phyloP scores from a whole-genome alignment of 2,888 invertebrate species.

The Tenthredo scrophulariae region DNA sequence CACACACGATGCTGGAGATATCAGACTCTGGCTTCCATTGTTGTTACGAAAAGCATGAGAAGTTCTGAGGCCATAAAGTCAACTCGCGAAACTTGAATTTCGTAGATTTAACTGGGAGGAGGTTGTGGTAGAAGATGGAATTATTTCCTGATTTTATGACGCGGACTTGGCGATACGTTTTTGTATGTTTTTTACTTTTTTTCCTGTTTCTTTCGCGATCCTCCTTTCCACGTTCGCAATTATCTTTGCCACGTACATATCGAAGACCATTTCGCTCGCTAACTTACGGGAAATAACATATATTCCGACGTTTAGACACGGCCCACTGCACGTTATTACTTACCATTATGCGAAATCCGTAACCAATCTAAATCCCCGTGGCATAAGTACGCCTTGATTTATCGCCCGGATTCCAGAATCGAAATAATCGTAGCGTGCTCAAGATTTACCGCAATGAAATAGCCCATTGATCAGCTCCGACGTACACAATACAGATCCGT shows the following conservation, averaged over 20 bases:
- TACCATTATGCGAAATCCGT: slow-evolving; percentile 32
- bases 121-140: neutral
- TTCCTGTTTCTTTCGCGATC: neutral
- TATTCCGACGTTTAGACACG: slow-evolving; percentile 23
- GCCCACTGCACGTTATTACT: slow-evolving; percentile 13
- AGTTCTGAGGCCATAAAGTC: neutral
- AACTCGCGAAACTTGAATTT: neutral
- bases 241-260: neutral
- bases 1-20: slow-evolving; percentile 37
- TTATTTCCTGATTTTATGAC: neutral
- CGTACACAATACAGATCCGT: neutral
- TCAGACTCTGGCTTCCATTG: slow-evolving; percentile 15
- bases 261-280: neutral
- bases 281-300: neutral
- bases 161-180: neutral
- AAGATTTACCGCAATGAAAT: neutral
- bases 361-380: slow-evolving; percentile 1
- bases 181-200: neutral
- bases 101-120: neutral
- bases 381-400: slow-evolving; percentile 35
- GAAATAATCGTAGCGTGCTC: neutral
- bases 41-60: neutral
- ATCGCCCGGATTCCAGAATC: slow-evolving; percentile 33
- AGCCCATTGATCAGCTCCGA: neutral
- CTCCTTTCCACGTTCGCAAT: neutral